Evolutionary conservation across 1,140 invertebrate species (phyloP).

Genomic region (Drusus annulatus): DNA sequence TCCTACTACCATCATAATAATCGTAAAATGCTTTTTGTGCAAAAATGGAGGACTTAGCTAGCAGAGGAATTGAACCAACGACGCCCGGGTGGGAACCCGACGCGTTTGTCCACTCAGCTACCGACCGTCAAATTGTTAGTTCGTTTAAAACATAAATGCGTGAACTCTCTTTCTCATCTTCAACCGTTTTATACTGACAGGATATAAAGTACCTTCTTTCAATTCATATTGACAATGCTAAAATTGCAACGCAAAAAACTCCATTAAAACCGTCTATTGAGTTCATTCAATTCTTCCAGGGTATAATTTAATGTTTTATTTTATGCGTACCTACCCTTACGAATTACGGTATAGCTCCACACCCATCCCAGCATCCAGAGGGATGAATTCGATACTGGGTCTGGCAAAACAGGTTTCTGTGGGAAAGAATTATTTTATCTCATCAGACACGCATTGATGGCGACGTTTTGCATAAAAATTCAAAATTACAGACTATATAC

Average conservation of each 20-base stretch:
- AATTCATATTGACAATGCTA: neutral
- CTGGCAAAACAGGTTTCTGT: conserved; percentile 18
- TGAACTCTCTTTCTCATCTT: too few relatives aligned
- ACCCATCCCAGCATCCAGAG: neutral
- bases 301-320: neutral
- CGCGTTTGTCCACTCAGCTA: too few relatives aligned
- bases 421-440: neutral
- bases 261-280: neutral
- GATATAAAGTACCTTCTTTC: neutral
- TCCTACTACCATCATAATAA: too few relatives aligned
- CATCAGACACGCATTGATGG: neutral
- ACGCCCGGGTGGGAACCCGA: too few relatives aligned
- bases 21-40: too few relatives aligned
- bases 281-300: conserved; percentile 1
- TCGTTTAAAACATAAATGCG: too few relatives aligned
- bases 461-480: conserved; percentile 2
- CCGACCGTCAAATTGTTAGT: too few relatives aligned
- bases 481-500: neutral
- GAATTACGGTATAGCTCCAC: neutral
- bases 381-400: neutral
- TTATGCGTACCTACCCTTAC: conserved; percentile 1
- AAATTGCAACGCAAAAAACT: neutral
- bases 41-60: too few relatives aligned
- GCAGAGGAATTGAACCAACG: too few relatives aligned
- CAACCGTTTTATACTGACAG: too few relatives aligned